Evolutionary conservation across 2,797 vertebrate genomes (phyloP), one percentile per base, ranked within the genome.

Genomic region (Paramormyrops hopkinsi): DNA sequence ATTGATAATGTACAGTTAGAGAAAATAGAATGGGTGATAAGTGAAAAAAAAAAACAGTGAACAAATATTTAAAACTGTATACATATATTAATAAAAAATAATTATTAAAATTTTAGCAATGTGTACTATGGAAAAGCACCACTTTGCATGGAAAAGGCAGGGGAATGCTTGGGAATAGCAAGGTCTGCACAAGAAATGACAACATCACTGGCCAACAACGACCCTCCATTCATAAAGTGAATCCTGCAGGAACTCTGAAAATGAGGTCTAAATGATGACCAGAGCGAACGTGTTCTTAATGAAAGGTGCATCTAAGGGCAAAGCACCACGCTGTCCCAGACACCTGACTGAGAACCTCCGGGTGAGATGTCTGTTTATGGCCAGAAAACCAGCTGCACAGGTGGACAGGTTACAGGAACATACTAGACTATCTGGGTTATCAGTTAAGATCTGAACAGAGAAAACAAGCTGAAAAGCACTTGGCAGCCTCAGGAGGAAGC

Each of bases 1-100:
- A 91, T 93, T 93, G 94, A 94, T 93, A 94, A 95, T 95, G 92
- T 96, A 96, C 95, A 95, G 93, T 95, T 95, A 95, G 91, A 89
- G 88, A 87, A 94, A 91, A 94, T 90, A 94, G 90, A 93, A 93
- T 86, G 95, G 91, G 90, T 87, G 90, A 93, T 91, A 92, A 94
- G 93, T 93, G 92, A 91, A 94, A 84, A 54, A 54, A 51, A 56
- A 93, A 90, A 92, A 89, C 92, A 88, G 53, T 85, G 4, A 86
- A 33, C 12, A 91, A 84, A 84, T 92, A 92, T 91, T 94, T 89
- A 94, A 95, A 95, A 94, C 90, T 86, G 91, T 91, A 89, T 93
- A 94, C 91, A 93, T 92, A 90, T 92, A 91, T 76, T 86, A 88
- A 92, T 88, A 92, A 93, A 91, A 82, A 93, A 92, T 73, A 90